Evolutionary conservation across 2,797 vertebrate genomes (phyloP), one percentile per base, ranked within the genome.

Genomic region (Eulemur rubriventer): DNA sequence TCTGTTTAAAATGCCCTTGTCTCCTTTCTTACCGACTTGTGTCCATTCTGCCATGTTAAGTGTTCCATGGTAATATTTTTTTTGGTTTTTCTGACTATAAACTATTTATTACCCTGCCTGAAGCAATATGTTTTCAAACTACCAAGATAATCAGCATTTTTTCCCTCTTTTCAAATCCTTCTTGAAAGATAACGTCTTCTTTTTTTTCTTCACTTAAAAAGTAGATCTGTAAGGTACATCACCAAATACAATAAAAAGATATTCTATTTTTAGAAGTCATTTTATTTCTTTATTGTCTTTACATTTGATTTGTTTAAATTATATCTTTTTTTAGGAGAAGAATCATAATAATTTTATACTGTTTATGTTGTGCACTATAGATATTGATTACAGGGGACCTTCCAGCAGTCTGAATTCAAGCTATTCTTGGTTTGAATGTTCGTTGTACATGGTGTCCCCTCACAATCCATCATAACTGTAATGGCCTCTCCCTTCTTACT

Each of bases 61-160:
- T 89, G 67, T 78, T 86, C 80, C 46, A 16, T 93, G 84, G 35
- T 30, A 48, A 33, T n/a, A 46, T 92, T 90, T 70, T 75, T 48
- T 82, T 89, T 87, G 86, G 38, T 84, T 38, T 90, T 96, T 83
- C 75, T 92, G 38, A 52, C 89, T 86, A 72, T 59, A 52, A 95
- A 83, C 55, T 73, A n/a, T 79, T 79, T 97, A 52, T 63, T 91
- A 78, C 13, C 30, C 38, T 91, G 33, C 50, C 83, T 86, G 84
- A 24, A 95, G 48, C 35, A 81, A 22, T 91, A n/a, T 73, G 72
- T 94, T 94, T 79, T 67, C 57, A 61, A 78, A 61, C 33, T 94
- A 67, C 33, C 10, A 35, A 87, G 76, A 88, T 43, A 76, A 48
- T 67, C 55, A 89, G 6, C 22, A 26, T 70, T 55, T 61, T 93